A percentile compares a stretch with the other conserved stretches of the same genome.
Evolutionary conservation across 23 tunicate species (phyloP).

Genomic region (Phallusia fumigata): DNA sequence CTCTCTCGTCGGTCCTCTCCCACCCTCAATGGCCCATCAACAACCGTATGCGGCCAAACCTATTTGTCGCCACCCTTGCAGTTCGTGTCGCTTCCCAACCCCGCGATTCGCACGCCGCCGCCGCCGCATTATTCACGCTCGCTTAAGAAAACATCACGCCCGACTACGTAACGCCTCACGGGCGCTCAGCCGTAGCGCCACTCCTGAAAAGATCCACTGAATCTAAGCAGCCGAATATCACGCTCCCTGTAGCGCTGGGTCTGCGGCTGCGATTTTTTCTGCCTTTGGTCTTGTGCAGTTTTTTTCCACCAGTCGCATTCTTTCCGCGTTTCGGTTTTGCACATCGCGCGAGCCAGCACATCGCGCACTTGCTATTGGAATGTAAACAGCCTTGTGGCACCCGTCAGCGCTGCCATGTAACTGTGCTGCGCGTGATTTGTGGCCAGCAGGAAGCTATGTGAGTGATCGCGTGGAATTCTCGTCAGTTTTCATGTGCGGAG

Average conservation of each 20-base stretch:
- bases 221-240: not conserved
- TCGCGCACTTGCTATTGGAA: not conserved
- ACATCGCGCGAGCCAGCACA: not conserved
- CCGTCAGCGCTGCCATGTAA: not conserved
- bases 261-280: not conserved
- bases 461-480: too few relatives aligned
- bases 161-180: not conserved
- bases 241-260: not conserved
- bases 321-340: too few relatives aligned
- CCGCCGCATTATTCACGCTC: not conserved
- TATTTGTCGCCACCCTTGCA: too few relatives aligned
- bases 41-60: too few relatives aligned
- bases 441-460: too few relatives aligned
- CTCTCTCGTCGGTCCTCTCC: too few relatives aligned
- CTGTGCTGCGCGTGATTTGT: not conserved
- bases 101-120: not conserved
- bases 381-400: not conserved
- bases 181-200: not conserved
- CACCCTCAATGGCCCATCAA: too few relatives aligned
- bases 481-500: too few relatives aligned
- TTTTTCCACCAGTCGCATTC: too few relatives aligned
- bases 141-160: slow-evolving; percentile 3
- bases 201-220: not conserved
- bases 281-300: too few relatives aligned
- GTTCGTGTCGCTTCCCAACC: not conserved